Base-by-base conservation (phyloP, 2,113 vertebrate genomes). In the Sisor rabdophorus region DNA sequence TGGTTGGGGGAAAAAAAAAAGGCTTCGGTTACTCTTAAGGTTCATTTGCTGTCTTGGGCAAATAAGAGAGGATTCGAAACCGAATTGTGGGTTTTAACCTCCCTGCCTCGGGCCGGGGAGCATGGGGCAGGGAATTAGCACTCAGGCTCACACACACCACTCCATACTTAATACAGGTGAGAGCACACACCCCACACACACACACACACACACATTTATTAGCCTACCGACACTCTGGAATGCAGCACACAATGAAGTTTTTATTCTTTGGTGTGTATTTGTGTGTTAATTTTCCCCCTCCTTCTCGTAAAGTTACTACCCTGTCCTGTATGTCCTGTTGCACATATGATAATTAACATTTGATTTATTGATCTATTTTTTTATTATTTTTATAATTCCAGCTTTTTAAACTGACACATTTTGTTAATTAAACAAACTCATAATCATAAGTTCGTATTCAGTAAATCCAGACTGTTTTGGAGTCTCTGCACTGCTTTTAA, bases 11-110 rank as follows among this genome's bases (percentile, higher is more conserved):
- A 69, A 79, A 84, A 79, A 67, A 69, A 70, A 79, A 69, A 1
- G 73, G 80, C 70, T 87, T 83, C 32, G 78, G 85, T 88, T 81
- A 77, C 80, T 15, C 22, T 60, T 50, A 20, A 48, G 32, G 3
- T 60, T 50, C 3, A 15, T 11, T 47, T 3, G 10, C 63, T 47
- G 26, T 22, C 20, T 24, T 58, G 26, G 11, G n/a, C 50, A 20
- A 28, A 61, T 7, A 26, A 68, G n/a, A 54, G 12, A 22, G 55
- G 56, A 55, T 7, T 12, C 54, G 69, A 54, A 40, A 65, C 32
- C 10, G 54, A 60, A 56, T 47, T 4, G 44, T 63, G 53, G 69
- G 69, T 71, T 54, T 65, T 54, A 5, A 26, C 71, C 64, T 75
- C 72, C 76, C 72, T 79, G 80, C 72, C 28, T 28, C 32, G n/a